These are phyloP conservation scores for Tragelaphus oryx DNA, from an alignment of 2,797 vertebrate species.

Conservation along the genomic window DNA sequence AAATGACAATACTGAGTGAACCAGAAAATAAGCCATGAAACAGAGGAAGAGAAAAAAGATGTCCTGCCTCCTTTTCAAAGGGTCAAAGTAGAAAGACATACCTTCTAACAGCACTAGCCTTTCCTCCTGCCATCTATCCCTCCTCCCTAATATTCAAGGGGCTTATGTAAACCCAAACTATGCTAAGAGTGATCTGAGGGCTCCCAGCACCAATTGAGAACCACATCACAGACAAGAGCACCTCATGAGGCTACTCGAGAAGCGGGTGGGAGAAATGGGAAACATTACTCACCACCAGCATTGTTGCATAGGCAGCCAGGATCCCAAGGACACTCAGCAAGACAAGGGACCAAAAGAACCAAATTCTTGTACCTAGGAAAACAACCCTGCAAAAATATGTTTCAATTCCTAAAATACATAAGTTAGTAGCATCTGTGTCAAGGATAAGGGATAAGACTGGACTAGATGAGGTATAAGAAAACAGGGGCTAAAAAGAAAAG, in stretches of 20 bases:
- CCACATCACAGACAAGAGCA: neutral
- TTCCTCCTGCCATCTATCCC: neutral
- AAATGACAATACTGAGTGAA: neutral
- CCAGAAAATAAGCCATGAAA: neutral
- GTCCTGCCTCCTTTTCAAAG: neutral
- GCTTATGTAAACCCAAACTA: neutral
- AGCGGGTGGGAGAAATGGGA: neutral
- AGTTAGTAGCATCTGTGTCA: neutral
- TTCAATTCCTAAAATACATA: slow-evolving; percentile 45
- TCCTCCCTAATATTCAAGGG: neutral
- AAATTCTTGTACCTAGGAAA: slow-evolving; percentile 86
- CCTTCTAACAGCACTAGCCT: neutral
- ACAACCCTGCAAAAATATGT: slow-evolving; percentile 83
- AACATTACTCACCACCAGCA: slow-evolving; percentile 88
- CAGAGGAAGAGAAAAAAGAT: neutral
- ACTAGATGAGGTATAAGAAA: neutral
- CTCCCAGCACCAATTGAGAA: neutral
- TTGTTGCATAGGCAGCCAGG: slow-evolving; percentile 84
- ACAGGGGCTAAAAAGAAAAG: neutral
- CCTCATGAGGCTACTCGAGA: neutral
- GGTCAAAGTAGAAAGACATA: neutral
- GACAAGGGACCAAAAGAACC: slow-evolving; percentile 92
- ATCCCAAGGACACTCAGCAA: slow-evolving; percentile 84
- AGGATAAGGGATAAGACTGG: neutral
- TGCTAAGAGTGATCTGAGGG: neutral